Percentiles rank a stretch among this genome's conserved stretches.
Conservation (phyloP, 2,888 invertebrate species). For the Prionchulus punctatus region DNA sequence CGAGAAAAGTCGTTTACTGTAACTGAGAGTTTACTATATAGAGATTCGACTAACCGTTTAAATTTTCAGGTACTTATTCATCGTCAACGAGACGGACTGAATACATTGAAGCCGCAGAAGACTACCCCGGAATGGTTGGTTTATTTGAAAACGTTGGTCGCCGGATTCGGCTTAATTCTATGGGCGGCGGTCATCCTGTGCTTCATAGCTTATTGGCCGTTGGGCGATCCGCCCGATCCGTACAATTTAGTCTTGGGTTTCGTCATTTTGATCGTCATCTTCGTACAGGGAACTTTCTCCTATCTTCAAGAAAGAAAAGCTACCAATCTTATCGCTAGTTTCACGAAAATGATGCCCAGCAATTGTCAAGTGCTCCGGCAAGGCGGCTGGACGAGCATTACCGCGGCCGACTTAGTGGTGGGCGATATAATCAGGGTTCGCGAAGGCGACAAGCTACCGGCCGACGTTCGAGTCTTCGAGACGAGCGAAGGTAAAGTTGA, state of each 20-base stretch:
- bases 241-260: background rate
- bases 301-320: background rate
- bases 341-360: background rate
- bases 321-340: background rate
- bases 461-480: slow-evolving; percentile 1
- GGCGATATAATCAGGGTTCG: background rate
- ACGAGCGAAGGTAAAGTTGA: background rate
- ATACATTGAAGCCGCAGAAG: background rate
- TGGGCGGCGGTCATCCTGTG: background rate
- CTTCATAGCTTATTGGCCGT: background rate
- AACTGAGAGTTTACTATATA: too few species aligned
- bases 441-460: slow-evolving; percentile 3
- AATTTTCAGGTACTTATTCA: background rate
- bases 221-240: slow-evolving; percentile 3
- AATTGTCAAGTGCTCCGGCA: background rate
- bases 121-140: background rate
- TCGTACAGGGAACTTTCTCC: background rate
- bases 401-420: background rate
- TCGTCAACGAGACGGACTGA: background rate
- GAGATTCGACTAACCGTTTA: too few species aligned
- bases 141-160: background rate
- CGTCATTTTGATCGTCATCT: slow-evolving; percentile 1
- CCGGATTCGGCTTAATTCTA: background rate
- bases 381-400: background rate
- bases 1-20: too few species aligned